Base-by-base conservation (phyloP, 1,140 invertebrate genomes). In the Hyles vespertilio region DNA sequence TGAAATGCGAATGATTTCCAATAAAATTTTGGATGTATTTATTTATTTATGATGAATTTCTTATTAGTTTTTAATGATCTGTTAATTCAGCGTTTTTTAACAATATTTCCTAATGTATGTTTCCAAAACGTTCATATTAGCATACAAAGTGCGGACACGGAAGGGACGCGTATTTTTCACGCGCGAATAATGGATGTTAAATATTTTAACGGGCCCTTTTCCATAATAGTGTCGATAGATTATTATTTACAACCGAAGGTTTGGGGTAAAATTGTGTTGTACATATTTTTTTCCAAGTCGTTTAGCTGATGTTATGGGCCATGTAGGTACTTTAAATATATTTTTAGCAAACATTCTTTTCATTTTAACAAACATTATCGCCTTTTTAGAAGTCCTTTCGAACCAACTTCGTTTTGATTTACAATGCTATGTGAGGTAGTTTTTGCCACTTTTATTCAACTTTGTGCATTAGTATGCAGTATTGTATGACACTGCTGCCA, bases 111-210 rank as follows among this genome's bases (percentile, higher is more conserved):
- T 3, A 1, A 45, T 53, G 57, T 69, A 51, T 58, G 51, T 59
- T 46, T 33, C 32, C 43, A 22, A 51, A 49, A n/a, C 44, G 58
- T 40, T 59, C 59, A 69, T 64, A 72, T 72, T 72, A 67, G 58
- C 70, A 72, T 72, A 72, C 64, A 69, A 69, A 72, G 70, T 72
- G 60, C 64, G 67, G 58, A 63, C 64, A 51, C 56, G 61, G 70
- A 66, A 72, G 58, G 62, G 67, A 67, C 59, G 34, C 52, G 56
- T 63, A 69, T 72, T 69, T 72, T 69, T 69, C 67, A 72, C 48
- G 43, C 44, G 50, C 57, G 54, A 72, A 72, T 69, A 69, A 67
- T 69, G 62, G 52, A 59, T 64, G 61, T 67, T 72, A 65, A 72
- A 72, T 72, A 72, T 72, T 72, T 72, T 69, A 72, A 72, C 70